phyloP scores from a whole-genome alignment of 2,888 invertebrate genomes.

The Pocota personata region DNA sequence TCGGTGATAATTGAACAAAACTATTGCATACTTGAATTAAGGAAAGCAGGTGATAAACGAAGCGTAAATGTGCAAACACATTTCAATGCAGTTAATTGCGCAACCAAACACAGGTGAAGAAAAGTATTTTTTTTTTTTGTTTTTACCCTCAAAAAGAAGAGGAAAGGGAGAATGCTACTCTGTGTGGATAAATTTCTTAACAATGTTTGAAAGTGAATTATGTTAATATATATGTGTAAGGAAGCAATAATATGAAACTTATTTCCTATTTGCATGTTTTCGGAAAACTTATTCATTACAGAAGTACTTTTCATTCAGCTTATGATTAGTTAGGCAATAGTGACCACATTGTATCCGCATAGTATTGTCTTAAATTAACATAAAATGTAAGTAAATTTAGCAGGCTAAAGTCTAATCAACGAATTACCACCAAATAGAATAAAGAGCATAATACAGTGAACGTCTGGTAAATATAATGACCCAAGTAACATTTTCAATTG shows the following conservation, averaged over 20 bases:
- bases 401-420: too few species aligned
- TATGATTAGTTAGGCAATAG: too few species aligned
- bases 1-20: constrained; percentile 72
- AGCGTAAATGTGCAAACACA: constrained; percentile 48
- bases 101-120: not conserved
- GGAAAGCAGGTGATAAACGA: constrained; percentile 53
- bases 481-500: too few species aligned
- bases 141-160: not conserved
- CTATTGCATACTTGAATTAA: constrained; percentile 57
- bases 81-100: not conserved
- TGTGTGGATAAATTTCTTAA: not conserved
- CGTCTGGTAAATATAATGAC: too few species aligned
- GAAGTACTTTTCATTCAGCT: too few species aligned
- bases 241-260: not conserved
- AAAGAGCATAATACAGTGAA: too few species aligned
- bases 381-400: too few species aligned
- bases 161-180: not conserved
- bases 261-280: not conserved
- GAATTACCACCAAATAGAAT: too few species aligned
- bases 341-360: too few species aligned
- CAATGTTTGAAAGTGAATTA: not conserved
- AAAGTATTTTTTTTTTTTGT: not conserved
- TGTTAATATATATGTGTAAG: not conserved
- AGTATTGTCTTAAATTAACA: too few species aligned
- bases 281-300: too few species aligned